Percentiles rank a stretch among this genome's conserved stretches.
phyloP scores from a whole-genome alignment of 2,113 vertebrate species.

The Alexandromys fortis region DNA sequence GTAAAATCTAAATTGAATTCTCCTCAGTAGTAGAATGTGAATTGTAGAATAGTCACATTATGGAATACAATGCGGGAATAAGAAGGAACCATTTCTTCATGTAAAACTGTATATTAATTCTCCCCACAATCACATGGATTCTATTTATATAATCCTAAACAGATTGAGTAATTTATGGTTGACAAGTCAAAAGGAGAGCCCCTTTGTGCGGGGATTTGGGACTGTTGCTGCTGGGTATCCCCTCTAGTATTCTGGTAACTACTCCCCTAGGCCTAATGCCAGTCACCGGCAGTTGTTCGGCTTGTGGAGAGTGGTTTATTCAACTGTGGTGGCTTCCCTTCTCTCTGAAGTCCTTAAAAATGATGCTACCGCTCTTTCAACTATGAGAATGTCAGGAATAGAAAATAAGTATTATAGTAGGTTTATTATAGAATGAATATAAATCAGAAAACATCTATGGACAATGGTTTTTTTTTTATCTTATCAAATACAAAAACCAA shows the following conservation, averaged over 20 bases:
- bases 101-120: not conserved
- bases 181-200: not conserved
- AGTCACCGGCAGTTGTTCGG: not conserved
- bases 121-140: not conserved
- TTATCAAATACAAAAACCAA: slow-evolving; percentile 29
- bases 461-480: slow-evolving; percentile 34
- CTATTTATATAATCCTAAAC: not conserved
- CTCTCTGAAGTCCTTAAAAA: not conserved
- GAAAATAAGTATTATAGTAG: not conserved
- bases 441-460: not conserved
- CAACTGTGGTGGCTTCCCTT: not conserved
- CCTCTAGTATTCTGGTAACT: not conserved
- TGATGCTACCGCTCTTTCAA: not conserved
- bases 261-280: not conserved
- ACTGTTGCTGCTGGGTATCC: not conserved
- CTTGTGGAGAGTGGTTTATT: not conserved
- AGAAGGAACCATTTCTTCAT: not conserved
- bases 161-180: not conserved
- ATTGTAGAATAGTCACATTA: not conserved
- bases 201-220: not conserved
- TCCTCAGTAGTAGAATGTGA: not conserved
- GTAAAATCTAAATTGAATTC: not conserved
- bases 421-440: not conserved
- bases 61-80: not conserved
- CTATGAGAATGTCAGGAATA: not conserved